A percentile compares a stretch with the other conserved stretches of the same genome.
phyloP scores from a whole-genome alignment of 2,113 vertebrate species.

The Rhadina sibilatrix region DNA sequence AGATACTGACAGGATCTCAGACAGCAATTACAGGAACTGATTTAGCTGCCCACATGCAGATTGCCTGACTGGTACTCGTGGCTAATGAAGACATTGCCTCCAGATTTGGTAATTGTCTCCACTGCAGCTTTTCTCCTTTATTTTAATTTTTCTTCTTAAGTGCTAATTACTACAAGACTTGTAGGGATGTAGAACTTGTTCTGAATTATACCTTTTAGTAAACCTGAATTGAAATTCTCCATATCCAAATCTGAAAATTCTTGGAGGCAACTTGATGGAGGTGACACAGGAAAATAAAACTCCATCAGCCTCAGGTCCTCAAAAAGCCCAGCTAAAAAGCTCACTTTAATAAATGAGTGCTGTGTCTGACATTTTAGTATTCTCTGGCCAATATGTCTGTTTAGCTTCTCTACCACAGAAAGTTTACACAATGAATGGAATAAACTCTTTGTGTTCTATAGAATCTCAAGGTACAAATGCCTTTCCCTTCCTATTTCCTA shows the following conservation, averaged over 20 bases:
- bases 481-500: constrained; percentile 45
- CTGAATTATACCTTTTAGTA: not conserved
- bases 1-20: not conserved
- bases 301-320: not conserved
- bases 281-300: not conserved
- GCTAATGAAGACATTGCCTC: not conserved
- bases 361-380: not conserved
- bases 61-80: not conserved
- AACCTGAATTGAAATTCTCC: not conserved
- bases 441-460: constrained; percentile 1
- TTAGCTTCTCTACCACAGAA: not conserved
- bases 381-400: not conserved
- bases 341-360: not conserved
- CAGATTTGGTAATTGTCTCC: not conserved
- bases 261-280: not conserved
- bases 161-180: not conserved
- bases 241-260: not conserved
- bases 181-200: not conserved
- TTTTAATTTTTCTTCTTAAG: not conserved
- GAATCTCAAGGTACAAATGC: not conserved
- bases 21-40: not conserved
- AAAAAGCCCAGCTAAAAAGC: not conserved
- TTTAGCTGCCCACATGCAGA: not conserved
- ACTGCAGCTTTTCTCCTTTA: not conserved
- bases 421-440: not conserved